phyloP scores from a whole-genome alignment of 2,888 invertebrate species.

The Tenthredo amoena region DNA sequence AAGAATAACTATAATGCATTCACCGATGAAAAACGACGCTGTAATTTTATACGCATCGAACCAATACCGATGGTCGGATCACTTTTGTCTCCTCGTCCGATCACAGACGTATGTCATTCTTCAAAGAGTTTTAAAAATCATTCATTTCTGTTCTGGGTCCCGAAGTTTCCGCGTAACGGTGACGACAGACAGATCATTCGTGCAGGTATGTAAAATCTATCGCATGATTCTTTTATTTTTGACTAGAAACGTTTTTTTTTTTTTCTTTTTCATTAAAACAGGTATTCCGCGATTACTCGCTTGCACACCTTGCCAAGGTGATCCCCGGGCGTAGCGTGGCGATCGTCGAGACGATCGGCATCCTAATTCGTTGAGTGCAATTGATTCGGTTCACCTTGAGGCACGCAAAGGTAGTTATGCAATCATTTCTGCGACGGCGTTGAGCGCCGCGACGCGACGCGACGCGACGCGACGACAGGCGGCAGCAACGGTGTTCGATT shows the following conservation, averaged over 20 bases:
- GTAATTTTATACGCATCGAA: not conserved
- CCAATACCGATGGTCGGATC: not conserved
- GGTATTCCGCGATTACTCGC: not conserved
- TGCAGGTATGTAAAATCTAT: not conserved
- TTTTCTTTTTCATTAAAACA: not conserved
- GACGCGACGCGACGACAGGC: not conserved
- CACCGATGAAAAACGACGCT: not conserved
- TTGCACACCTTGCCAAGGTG: conserved; percentile 21
- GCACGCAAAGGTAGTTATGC: not conserved
- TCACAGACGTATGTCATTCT: not conserved
- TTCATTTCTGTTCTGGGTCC: not conserved
- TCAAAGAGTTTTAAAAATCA: not conserved
- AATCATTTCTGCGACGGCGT: not conserved
- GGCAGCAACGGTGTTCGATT: not conserved
- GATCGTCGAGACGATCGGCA: conserved; percentile 26
- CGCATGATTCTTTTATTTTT: not conserved
- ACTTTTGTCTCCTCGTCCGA: not conserved
- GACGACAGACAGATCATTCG: not conserved
- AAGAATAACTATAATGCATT: conserved; percentile 47
- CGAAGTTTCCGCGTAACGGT: not conserved
- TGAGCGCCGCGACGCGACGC: not conserved
- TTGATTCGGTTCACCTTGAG: conserved; percentile 31
- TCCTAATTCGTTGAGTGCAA: conserved; percentile 34
- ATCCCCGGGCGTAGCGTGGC: not conserved
- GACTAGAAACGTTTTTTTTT: not conserved